phyloP scores from a whole-genome alignment of 2,113 vertebrate genomes.

The Hippocampus guttulatus region DNA sequence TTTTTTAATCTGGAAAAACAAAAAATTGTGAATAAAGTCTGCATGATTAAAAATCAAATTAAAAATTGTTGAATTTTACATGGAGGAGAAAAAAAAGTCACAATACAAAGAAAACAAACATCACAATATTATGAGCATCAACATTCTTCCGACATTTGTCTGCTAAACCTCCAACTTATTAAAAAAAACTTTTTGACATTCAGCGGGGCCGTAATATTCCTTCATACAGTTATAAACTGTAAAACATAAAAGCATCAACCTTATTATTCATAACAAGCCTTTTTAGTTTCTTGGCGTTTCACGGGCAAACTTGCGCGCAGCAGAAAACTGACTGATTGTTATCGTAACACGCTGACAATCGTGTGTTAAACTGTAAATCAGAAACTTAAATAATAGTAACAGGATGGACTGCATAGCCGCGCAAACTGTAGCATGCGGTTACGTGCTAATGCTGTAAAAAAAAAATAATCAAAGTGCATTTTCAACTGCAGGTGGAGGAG shows the following conservation, averaged over 20 bases:
- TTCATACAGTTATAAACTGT: background rate
- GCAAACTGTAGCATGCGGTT: background rate
- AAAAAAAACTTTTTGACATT: background rate
- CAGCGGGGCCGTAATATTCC: background rate
- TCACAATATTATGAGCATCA: background rate
- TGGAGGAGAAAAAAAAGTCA: background rate
- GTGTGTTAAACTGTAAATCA: background rate
- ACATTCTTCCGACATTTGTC: background rate
- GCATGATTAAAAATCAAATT: background rate
- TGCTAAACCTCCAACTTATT: background rate
- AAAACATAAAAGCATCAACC: background rate
- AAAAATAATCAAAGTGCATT: conserved; percentile 52
- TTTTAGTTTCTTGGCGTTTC: background rate
- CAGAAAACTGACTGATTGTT: background rate
- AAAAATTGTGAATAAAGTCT: background rate
- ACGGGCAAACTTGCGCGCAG: background rate
- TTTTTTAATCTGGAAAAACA: background rate
- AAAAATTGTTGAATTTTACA: background rate
- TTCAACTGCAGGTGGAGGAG: conserved; percentile 39
- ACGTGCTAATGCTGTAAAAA: conserved; percentile 21
- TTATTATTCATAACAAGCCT: background rate
- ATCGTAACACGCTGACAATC: background rate
- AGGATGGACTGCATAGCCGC: conserved; percentile 31
- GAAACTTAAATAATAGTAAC: conserved; percentile 14
- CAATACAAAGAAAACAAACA: background rate